These are phyloP conservation scores for Carassius auratus DNA, from an alignment of 2,113 vertebrate species.

Conservation along the genomic window DNA sequence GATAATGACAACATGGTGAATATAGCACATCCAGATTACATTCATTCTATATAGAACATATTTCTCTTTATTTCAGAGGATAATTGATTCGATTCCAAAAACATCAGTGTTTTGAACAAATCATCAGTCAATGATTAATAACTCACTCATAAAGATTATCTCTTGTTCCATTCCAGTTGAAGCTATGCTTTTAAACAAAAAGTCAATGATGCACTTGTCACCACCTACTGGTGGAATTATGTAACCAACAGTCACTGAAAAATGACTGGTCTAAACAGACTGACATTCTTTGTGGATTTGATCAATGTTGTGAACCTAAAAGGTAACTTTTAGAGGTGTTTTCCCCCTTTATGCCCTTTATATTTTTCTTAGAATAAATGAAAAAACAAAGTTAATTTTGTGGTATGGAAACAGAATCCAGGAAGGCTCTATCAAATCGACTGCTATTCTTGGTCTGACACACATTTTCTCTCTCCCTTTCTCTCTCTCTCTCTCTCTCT, in stretches of 20 bases:
- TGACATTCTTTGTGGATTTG: neutral
- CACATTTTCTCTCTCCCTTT: neutral
- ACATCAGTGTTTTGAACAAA: neutral
- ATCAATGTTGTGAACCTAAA: neutral
- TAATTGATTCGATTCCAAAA: neutral
- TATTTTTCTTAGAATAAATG: neutral
- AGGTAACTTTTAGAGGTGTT: neutral
- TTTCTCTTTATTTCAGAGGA: too few species aligned
- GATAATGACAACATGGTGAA: too few species aligned
- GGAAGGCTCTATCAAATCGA: conserved; percentile 1
- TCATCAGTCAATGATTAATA: neutral
- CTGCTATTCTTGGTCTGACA: conserved; percentile 37
- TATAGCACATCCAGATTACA: too few species aligned
- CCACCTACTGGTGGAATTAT: neutral
- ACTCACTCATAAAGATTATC: neutral
- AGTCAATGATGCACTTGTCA: neutral
- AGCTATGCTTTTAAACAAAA: neutral
- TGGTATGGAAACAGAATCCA: neutral
- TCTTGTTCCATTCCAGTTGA: neutral
- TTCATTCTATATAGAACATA: too few species aligned
- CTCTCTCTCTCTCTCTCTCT: neutral
- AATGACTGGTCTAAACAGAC: neutral
- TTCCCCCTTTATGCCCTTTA: neutral
- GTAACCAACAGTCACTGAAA: neutral
- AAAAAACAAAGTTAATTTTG: conserved; percentile 22